phyloP scores from a whole-genome alignment of 2,888 invertebrate genomes.

The Hirtodrosophila cameraria region DNA sequence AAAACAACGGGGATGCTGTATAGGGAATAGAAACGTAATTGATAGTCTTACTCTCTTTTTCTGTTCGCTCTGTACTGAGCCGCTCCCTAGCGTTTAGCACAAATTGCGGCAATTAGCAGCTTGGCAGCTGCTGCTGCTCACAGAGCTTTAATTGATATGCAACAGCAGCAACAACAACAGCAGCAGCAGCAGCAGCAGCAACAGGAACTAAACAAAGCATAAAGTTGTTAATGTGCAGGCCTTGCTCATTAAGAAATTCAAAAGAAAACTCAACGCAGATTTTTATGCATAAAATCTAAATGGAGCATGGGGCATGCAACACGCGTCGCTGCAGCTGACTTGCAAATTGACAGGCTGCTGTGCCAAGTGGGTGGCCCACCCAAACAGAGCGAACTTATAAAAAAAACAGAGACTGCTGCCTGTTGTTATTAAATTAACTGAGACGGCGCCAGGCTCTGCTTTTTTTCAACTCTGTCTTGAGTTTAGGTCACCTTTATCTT shows the following conservation, averaged over 20 bases:
- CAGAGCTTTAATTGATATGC: slow-evolving; percentile 77
- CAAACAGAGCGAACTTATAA: slow-evolving; percentile 11
- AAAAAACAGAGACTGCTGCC: slow-evolving; percentile 22
- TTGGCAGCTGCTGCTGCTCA: slow-evolving; percentile 44
- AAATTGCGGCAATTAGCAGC: slow-evolving; percentile 78
- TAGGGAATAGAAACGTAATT: slow-evolving; percentile 50
- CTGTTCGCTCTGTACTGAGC: no score
- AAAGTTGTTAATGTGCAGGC: slow-evolving; percentile 81
- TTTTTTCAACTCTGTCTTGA: slow-evolving; percentile 23
- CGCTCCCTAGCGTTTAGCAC: slow-evolving; percentile 68
- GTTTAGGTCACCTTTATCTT: slow-evolving; percentile 37
- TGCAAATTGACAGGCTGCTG: slow-evolving; percentile 63
- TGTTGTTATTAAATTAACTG: slow-evolving; percentile 72
- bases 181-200: not conserved
- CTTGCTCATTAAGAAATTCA: slow-evolving; percentile 80
- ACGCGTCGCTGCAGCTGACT: slow-evolving; percentile 78
- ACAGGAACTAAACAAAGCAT: slow-evolving; percentile 63
- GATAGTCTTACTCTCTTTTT: slow-evolving; percentile 57
- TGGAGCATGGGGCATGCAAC: slow-evolving; percentile 62
- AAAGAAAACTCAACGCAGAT: slow-evolving; percentile 51
- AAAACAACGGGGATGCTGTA: slow-evolving; percentile 37
- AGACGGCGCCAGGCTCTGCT: slow-evolving; percentile 63
- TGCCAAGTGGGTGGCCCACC: slow-evolving; percentile 53
- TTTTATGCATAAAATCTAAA: slow-evolving; percentile 78
- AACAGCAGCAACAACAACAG: slow-evolving; percentile 14